These are phyloP conservation scores for Tapirus terrestris DNA, from an alignment of 2,113 vertebrate genomes.

Conservation along the genomic window DNA sequence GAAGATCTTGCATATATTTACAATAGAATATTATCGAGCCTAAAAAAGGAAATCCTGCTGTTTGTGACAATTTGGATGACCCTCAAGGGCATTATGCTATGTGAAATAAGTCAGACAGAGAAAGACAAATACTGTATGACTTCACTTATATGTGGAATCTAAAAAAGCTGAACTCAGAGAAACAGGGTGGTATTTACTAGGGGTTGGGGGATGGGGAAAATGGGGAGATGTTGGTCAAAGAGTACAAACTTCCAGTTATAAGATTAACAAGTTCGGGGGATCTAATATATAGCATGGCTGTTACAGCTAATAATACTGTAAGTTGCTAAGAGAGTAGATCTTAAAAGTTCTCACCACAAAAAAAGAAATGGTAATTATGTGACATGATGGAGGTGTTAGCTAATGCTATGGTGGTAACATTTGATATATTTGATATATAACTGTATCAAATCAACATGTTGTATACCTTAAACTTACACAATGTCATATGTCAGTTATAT, in stretches of 20 bases:
- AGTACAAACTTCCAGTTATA: background rate
- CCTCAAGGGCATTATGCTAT: background rate
- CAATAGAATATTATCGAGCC: background rate
- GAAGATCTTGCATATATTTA: too few species aligned
- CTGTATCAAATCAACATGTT: background rate
- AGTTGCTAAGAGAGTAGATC: background rate
- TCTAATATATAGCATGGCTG: background rate
- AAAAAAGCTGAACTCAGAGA: background rate
- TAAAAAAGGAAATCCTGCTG: background rate
- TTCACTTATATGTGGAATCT: background rate
- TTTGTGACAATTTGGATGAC: background rate
- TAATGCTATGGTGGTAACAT: background rate
- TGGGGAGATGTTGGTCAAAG: background rate
- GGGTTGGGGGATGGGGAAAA: background rate
- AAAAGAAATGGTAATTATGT: background rate
- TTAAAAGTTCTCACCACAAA: background rate
- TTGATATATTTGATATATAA: background rate
- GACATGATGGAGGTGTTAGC: background rate
- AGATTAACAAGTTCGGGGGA: background rate
- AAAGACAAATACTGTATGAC: background rate
- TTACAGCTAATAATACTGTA: background rate
- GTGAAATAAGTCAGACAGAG: background rate
- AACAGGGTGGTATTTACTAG: background rate
- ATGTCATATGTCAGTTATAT: background rate
- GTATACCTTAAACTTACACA: background rate